A percentile compares a stretch with the other conserved stretches of the same genome.
Conservation (phyloP, 1,140 invertebrate species). For the Zaprionus ghesquierei region DNA sequence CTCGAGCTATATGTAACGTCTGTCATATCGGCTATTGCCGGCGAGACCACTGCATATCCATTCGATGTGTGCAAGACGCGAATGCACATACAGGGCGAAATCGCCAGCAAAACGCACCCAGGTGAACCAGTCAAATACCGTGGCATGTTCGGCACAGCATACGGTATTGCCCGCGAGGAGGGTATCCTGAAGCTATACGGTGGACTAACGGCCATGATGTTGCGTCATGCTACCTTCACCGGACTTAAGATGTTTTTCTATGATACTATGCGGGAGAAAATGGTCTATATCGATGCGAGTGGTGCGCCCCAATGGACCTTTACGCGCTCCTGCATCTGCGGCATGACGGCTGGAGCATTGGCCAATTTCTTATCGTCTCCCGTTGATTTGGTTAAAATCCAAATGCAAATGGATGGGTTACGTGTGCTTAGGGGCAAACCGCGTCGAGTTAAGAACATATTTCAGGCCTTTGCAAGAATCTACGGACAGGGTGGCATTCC, state of each 20-base stretch:
- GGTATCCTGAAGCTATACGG: slow-evolving; percentile 25
- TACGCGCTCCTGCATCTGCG: background rate
- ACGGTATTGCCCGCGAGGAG: slow-evolving; percentile 27
- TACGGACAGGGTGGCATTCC: slow-evolving; percentile 22
- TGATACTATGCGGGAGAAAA: slow-evolving; percentile 17
- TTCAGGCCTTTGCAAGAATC: slow-evolving; percentile 22
- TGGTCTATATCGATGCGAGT: background rate
- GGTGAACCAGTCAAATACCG: background rate
- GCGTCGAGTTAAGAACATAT: slow-evolving; percentile 7
- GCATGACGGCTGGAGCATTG: slow-evolving; percentile 8
- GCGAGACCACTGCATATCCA: slow-evolving; percentile 26
- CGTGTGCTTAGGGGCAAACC: slow-evolving; percentile 23
- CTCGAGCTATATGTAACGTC: slow-evolving; percentile 27
- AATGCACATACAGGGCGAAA: slow-evolving; percentile 39
- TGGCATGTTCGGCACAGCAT: slow-evolving; percentile 12
- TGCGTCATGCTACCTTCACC: slow-evolving; percentile 20
- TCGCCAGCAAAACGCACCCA: background rate
- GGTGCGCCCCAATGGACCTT: slow-evolving; percentile 8
- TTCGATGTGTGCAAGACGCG: slow-evolving; percentile 43
- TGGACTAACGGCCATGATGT: slow-evolving; percentile 33
- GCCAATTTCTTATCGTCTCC: slow-evolving; percentile 19
- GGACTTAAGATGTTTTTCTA: slow-evolving; percentile 35
- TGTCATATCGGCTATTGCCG: slow-evolving; percentile 13
- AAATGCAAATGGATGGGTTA: slow-evolving; percentile 52
- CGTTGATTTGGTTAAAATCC: slow-evolving; percentile 36